phyloP scores from a whole-genome alignment of 2,888 invertebrate genomes.

The Allacma fusca region DNA sequence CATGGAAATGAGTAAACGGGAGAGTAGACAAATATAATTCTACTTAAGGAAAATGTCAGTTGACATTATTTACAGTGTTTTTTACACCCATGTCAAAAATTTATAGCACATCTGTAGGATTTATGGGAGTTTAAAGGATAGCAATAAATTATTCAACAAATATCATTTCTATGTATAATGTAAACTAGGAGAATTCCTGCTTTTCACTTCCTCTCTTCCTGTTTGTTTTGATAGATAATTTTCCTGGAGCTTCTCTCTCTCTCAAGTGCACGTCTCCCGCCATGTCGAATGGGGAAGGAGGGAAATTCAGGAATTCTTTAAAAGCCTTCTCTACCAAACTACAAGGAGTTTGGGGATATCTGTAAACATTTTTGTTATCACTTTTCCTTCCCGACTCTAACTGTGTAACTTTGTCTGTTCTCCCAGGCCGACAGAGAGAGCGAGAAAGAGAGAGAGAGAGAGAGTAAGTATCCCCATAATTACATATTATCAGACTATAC shows the following conservation, averaged over 20 bases:
- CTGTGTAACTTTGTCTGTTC: too few relatives aligned
- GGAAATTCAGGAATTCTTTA: too few relatives aligned
- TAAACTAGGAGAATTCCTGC: neutral
- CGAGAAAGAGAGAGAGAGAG: too few relatives aligned
- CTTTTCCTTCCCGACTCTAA: too few relatives aligned
- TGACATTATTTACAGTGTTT: conserved; percentile 24
- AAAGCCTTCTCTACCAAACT: too few relatives aligned
- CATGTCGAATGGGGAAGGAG: neutral
- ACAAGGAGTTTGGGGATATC: too few relatives aligned
- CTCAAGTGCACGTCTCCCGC: neutral
- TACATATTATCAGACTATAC: too few relatives aligned
- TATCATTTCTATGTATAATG: neutral
- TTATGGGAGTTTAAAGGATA: conserved; percentile 29
- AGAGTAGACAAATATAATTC: conserved; percentile 10
- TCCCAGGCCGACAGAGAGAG: too few relatives aligned
- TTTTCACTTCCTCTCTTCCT: neutral
- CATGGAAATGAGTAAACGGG: neutral
- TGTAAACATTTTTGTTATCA: too few relatives aligned
- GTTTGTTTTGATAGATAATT: neutral
- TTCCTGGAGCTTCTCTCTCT: neutral
- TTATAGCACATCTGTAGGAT: conserved; percentile 26
- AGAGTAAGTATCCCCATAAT: too few relatives aligned
- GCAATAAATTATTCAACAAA: conserved; percentile 30
- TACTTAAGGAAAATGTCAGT: conserved; percentile 20
- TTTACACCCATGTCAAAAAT: conserved; percentile 21